Percentiles rank a stretch among this genome's conserved stretches.
These are phyloP conservation scores for Andrena flavipes DNA, from an alignment of 2,888 invertebrate genomes.

Conservation along the genomic window DNA sequence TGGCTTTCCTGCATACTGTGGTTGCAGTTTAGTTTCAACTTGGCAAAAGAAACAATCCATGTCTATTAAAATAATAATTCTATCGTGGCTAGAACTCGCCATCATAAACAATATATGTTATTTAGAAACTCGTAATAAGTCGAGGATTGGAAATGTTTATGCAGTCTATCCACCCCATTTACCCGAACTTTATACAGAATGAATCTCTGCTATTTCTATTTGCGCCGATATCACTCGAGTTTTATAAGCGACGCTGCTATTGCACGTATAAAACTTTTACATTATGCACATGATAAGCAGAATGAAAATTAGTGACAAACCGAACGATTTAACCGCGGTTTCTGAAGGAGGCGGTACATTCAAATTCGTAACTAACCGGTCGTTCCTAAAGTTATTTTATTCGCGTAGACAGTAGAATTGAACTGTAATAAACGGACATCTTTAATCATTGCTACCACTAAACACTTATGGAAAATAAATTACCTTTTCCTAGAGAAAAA, in stretches of 20 bases:
- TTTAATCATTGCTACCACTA: conserved; percentile 15
- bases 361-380: conserved; percentile 7
- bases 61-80: conserved; percentile 92
- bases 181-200: neutral
- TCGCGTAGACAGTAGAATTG: neutral
- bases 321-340: neutral
- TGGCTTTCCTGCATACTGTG: conserved; percentile 93
- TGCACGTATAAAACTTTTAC: neutral
- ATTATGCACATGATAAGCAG: neutral
- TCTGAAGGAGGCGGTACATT: neutral
- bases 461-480: conserved; percentile 5
- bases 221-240: neutral
- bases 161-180: neutral
- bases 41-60: conserved; percentile 99
- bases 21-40: conserved; percentile 97
- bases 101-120: conserved; percentile 28
- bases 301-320: conserved; percentile 4
- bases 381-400: conserved; percentile 48
- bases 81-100: conserved; percentile 41
- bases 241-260: neutral
- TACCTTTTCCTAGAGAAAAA: conserved; percentile 4
- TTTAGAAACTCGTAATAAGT: neutral
- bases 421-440: conserved; percentile 11
- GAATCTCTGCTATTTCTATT: neutral
- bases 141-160: neutral